Base-by-base conservation (phyloP, 2,113 vertebrate genomes). In the Limanda limanda region DNA sequence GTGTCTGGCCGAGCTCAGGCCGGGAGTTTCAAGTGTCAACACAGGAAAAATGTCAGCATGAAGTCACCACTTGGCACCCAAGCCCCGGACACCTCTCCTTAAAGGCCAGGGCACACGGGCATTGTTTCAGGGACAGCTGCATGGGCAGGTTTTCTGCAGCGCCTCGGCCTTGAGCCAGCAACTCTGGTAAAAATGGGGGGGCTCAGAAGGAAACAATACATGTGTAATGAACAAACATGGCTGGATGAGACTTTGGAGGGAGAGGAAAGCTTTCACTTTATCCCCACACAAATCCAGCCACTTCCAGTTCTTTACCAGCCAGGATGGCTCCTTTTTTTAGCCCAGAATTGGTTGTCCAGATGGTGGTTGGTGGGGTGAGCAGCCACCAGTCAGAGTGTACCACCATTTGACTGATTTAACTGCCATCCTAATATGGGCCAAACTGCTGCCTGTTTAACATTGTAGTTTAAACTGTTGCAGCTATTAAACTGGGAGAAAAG, bases 1-100 rank as follows among this genome's bases (percentile, higher is more conserved):
- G 82, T 78, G 78, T 91, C 86, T 88, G 66, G 60, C 21, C 1
- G 24, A 73, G 52, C 42, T 72, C 67, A 21, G 76, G 48, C 42
- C 25, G 24, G 51, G 20, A 63, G 78, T 83, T 77, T 86, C 77
- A 70, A 71, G 77, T 81, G 82, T 91, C 87, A 87, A 86, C 79
- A 86, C 56, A 51, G 71, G 83, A 57, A 89, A 51, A 88, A 90
- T 86, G 87, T 90, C 88, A 86, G 77, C 35, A 76, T 91, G 72
- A 89, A 90, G 76, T 86, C 91, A 87, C 56, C 52, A 35, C 68
- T 89, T 92, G 86, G 88, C 88, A 67, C 55, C 51, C 58, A 31
- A 45, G 55, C 40, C 17, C n/a, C 42, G 67, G 69, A 24, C 68
- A 54, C 51, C 52, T 57, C 68, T 83, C 62, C 27, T 79, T 82